phyloP scores from a whole-genome alignment of 1,140 invertebrate genomes.

The Parapsyche elsis region DNA sequence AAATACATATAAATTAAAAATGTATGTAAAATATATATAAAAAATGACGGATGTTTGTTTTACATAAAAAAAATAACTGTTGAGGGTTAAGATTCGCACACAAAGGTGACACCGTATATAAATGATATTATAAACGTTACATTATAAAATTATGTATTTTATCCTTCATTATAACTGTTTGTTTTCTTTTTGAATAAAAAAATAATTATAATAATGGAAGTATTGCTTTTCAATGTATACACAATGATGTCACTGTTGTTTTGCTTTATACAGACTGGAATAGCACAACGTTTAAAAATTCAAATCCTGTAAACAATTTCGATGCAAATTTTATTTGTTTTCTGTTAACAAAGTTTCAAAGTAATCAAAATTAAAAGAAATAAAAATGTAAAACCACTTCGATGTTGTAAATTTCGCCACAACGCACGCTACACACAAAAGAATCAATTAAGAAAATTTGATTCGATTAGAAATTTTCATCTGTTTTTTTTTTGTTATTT shows the following conservation, averaged over 20 bases:
- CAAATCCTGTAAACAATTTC: neutral
- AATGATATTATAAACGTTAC: neutral
- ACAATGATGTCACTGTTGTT: neutral
- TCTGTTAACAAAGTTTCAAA: neutral
- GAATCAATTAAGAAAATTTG: too few species aligned
- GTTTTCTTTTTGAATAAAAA: conserved; percentile 36
- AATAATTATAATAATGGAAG: neutral
- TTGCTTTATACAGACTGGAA: neutral
- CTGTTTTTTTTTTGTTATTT: too few species aligned
- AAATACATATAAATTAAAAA: conserved; percentile 3
- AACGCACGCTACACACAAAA: too few species aligned
- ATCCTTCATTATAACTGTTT: conserved; percentile 29
- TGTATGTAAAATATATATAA: neutral
- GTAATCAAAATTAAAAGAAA: conserved; percentile 4
- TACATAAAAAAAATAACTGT: neutral
- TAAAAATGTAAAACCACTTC: neutral
- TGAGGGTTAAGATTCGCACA: too few species aligned
- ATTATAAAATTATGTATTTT: conserved; percentile 14
- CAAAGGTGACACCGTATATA: too few species aligned
- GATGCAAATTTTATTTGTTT: conserved; percentile 15
- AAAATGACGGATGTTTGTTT: neutral
- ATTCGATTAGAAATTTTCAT: too few species aligned
- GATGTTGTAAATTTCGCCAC: too few species aligned
- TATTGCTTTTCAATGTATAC: neutral
- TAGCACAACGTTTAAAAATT: neutral